A percentile compares a stretch with the other conserved stretches of the same genome.
Conservation (phyloP, 2,797 vertebrate species). For the Acropternis orthonyx region DNA sequence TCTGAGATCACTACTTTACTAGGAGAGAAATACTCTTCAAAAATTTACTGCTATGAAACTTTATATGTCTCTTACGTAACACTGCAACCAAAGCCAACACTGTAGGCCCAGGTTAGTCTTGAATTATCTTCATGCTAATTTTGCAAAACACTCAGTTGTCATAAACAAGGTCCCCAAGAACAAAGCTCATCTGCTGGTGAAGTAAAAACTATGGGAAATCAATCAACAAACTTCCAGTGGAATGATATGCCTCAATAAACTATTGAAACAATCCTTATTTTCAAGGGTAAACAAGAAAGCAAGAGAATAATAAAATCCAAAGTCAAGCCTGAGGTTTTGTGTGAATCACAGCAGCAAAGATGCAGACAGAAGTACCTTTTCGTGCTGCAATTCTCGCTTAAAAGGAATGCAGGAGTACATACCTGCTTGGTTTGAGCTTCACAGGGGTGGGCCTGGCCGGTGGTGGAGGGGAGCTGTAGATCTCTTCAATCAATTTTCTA, state of each 20-base stretch:
- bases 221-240: not conserved
- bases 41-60: not conserved
- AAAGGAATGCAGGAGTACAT: not conserved
- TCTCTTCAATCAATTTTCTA: slow-evolving; percentile 89
- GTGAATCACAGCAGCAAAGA: not conserved
- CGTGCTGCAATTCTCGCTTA: not conserved
- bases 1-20: not conserved
- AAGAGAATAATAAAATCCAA: not conserved
- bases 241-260: not conserved
- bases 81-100: not conserved
- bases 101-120: not conserved
- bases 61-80: accelerated
- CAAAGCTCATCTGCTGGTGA: not conserved
- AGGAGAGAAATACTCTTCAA: not conserved
- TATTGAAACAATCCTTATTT: not conserved
- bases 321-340: not conserved
- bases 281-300: not conserved
- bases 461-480: slow-evolving; percentile 82
- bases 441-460: slow-evolving; percentile 81
- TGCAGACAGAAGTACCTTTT: not conserved
- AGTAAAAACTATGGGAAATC: not conserved
- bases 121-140: not conserved
- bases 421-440: slow-evolving; percentile 93
- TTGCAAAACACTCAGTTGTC: not conserved
- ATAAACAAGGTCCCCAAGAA: not conserved